Conservation (phyloP, 2,888 invertebrate genomes). For the Cephalotes varians region DNA sequence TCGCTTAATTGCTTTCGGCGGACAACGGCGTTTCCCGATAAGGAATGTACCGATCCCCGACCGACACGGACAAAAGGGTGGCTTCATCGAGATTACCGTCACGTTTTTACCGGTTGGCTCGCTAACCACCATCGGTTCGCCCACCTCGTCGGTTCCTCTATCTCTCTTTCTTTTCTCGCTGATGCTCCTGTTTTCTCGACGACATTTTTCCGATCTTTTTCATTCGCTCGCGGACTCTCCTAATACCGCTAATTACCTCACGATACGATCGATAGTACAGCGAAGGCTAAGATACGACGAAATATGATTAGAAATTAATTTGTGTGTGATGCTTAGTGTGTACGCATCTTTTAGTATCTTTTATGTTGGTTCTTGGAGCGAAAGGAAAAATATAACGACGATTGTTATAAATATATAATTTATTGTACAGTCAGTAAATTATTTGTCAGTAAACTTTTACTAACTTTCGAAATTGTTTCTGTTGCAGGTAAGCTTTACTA, state of each 20-base stretch:
- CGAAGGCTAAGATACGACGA: neutral
- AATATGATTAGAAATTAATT: constrained; percentile 30
- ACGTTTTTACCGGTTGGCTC: constrained; percentile 60
- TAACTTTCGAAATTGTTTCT: constrained; percentile 36
- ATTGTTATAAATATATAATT: neutral
- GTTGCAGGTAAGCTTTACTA: constrained; percentile 67
- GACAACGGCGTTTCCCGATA: constrained; percentile 67
- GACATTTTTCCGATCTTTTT: constrained; percentile 21
- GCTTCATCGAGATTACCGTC: constrained; percentile 69
- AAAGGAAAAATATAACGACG: neutral
- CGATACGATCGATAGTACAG: constrained; percentile 53
- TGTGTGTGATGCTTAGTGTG: neutral
- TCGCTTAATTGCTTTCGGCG: constrained; percentile 71
- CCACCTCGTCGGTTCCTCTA: neutral
- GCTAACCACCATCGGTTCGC: constrained; percentile 18
- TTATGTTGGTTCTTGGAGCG: too few species aligned
- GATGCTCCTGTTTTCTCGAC: neutral
- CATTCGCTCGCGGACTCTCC: constrained; percentile 39
- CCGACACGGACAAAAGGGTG: constrained; percentile 58
- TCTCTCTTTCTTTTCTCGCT: neutral
- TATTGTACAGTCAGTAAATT: neutral
- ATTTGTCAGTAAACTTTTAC: neutral
- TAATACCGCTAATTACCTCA: constrained; percentile 65
- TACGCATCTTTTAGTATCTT: too few species aligned
- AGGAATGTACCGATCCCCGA: constrained; percentile 60